Evolutionary conservation across 1,140 invertebrate species (phyloP), one percentile per base, ranked within the genome.

Genomic region (Halesus radiatus): DNA sequence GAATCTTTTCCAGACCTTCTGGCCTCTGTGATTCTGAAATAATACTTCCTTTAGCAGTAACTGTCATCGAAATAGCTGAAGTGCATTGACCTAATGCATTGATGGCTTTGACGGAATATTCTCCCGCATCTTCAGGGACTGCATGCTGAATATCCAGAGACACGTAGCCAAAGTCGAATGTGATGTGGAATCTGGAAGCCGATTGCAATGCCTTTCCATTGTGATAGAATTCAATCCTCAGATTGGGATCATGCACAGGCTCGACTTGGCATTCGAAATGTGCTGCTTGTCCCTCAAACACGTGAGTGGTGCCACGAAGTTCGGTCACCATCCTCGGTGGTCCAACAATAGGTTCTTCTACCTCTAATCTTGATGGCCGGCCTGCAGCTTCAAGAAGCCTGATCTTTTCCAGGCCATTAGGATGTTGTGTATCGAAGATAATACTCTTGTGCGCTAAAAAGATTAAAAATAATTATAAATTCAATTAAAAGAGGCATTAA

Each of bases 121-220:
- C 94, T 60, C 98, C 98, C 78, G 95, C 95, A 90, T 99, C 98
- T 90, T 98, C 97, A 4, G 96, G 93, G 64, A 98, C 94, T 68
- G 95, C 92, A 83, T 98, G 95, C 66, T 92, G 92, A 85, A 99
- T 97, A 87, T 98, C 97, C 81, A 99, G 89, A 54, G 97, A 96
- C 68, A 98, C 95, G 84, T 98, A 98, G 84, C 97, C 97, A 90
- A 99, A 99, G 88, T 98, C 97, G 85, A 97, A 96, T 62, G 96
- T 97, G 82, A 96, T 96, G 87, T 98, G 96, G 93, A 96, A 97
- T 84, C 96, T 92, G 60, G 96, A 93, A 58, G 95, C 96, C 82
- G 95, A 96, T 86, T 94, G 94, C 83, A 98, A 88, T 37, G 95
- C 94, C 88, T 97, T 96, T 77, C 95, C 96, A 86, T 98, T 96